Evolutionary conservation across 2,113 vertebrate species (phyloP), one percentile per base, ranked within the genome.

Genomic region (Leptobrachium leishanense): DNA sequence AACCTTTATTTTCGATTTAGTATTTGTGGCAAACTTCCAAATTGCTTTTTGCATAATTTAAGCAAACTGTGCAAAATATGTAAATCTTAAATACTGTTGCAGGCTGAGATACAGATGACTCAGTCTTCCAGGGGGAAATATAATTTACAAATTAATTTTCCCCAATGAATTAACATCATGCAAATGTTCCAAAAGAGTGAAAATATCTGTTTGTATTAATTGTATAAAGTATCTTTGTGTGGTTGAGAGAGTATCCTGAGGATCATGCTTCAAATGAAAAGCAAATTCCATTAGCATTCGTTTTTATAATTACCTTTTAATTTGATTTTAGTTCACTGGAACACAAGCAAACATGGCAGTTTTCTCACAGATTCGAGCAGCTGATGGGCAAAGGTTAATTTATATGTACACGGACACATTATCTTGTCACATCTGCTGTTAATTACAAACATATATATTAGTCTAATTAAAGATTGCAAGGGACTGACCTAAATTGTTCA

Each of bases 371-470:
- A 95, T 89, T 88, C 88, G 77, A 92, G 93, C 95, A 96, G 95
- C 95, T 98, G 95, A 98, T 92, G 95, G 95, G 95, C 95, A 98
- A 92, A 93, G 91, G 92, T 94, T 97, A 94, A 96, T 95, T 95
- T 93, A 92, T 94, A 91, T 90, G 91, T 89, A 93, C 94, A 91
- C 85, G 93, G 95, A 95, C 95, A 95, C 90, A 90, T 91, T 94
- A 91, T 89, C 94, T 94, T 94, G 95, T 96, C 95, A 93, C 94
- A 94, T 93, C 92, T 94, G 95, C 93, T 95, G 95, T 95, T 95
- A 96, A 96, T 96, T 95, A 92, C 92, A 95, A 97, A 96, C 94
- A 95, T 94, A 95, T 93, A 92, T 90, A 91, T 91, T 91, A 90
- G 89, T 89, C 90, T 93, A 94, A 94, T 93, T 94, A 94, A 92